Percentiles rank a stretch among this genome's conserved stretches.
Conservation (phyloP, 2,113 vertebrate species). For the Hepsetus odoe region DNA sequence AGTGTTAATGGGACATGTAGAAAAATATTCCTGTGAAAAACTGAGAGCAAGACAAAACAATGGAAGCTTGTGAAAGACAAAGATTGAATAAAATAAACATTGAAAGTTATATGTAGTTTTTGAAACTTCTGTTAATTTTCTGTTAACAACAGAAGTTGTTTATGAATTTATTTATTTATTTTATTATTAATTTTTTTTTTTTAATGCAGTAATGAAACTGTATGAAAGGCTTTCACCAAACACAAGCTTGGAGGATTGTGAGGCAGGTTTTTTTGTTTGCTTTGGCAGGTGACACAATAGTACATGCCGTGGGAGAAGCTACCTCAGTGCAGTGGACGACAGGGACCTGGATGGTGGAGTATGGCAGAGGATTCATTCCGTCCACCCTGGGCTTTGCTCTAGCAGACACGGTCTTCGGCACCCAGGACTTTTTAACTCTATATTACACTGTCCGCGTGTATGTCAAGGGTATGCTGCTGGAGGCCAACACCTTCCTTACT, state of each 20-base stretch:
- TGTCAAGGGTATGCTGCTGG: constrained; percentile 84
- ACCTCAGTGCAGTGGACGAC: constrained; percentile 91
- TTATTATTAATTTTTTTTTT: no score
- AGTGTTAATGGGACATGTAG: no score
- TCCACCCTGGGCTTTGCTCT: constrained; percentile 87
- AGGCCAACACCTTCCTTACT: constrained; percentile 85
- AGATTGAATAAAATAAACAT: no score
- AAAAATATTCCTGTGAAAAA: no score
- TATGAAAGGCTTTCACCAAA: background rate
- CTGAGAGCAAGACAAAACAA: no score
- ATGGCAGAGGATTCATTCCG: constrained; percentile 92
- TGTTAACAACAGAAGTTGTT: no score
- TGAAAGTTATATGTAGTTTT: no score
- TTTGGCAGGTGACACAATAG: constrained; percentile 86
- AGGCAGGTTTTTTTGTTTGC: background rate
- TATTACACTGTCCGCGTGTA: constrained; percentile 88
- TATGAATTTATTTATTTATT: no score
- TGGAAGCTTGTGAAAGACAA: no score
- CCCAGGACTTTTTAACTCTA: constrained; percentile 92
- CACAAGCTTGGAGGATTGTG: background rate
- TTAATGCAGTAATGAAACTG: no score
- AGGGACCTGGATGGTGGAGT: constrained; percentile 98
- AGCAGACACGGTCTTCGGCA: constrained; percentile 93
- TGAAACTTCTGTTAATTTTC: no score
- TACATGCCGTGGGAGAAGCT: constrained; percentile 86